Evolutionary conservation across 2,113 vertebrate genomes (phyloP).

Genomic region (Myotis brandtii): DNA sequence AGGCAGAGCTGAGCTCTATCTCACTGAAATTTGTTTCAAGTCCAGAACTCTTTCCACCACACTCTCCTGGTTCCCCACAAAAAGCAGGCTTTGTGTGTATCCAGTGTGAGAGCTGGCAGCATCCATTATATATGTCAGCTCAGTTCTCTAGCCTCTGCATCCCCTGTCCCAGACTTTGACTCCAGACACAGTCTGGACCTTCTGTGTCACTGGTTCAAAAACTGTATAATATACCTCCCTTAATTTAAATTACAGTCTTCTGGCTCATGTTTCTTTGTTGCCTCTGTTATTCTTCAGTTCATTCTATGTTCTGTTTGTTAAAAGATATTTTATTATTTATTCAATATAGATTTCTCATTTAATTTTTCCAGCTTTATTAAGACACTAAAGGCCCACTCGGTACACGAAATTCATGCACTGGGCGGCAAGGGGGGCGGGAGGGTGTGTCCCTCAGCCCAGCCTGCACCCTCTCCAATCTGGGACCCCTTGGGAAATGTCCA

Average conservation of each 20-base stretch:
- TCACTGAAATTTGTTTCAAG: neutral
- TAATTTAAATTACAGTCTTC: neutral
- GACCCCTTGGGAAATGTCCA: too few relatives aligned
- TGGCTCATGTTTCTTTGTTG: neutral
- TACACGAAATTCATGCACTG: too few relatives aligned
- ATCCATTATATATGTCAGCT: neutral
- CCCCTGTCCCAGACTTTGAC: neutral
- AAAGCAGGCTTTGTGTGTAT: neutral
- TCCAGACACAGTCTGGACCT: neutral
- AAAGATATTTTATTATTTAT: neutral
- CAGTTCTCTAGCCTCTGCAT: neutral
- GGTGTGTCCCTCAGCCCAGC: too few relatives aligned
- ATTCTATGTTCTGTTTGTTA: neutral
- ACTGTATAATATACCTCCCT: neutral
- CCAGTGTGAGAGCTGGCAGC: neutral
- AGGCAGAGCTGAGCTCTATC: neutral
- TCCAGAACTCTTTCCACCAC: neutral
- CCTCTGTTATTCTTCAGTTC: neutral
- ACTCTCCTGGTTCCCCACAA: neutral
- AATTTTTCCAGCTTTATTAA: neutral
- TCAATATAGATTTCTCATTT: neutral
- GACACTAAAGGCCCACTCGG: too few relatives aligned
- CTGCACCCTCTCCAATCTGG: too few relatives aligned
- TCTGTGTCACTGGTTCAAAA: too few relatives aligned
- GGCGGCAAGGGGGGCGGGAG: too few relatives aligned